These are phyloP conservation scores for Cnemophilus loriae DNA, from an alignment of 2,113 vertebrate genomes.

Conservation along the genomic window DNA sequence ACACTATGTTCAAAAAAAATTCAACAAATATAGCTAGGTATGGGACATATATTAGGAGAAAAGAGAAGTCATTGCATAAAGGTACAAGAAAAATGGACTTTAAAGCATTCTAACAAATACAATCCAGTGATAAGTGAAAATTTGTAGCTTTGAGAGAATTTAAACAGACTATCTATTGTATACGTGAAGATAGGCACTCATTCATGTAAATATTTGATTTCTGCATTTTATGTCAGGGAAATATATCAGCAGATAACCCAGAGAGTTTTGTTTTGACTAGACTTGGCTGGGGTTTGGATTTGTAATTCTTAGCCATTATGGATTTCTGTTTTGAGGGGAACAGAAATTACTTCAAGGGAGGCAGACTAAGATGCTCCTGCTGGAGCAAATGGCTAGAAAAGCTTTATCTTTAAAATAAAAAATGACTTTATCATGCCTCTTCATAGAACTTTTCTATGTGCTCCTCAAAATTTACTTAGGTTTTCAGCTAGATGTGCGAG, in stretches of 20 bases:
- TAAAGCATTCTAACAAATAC: neutral
- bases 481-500: neutral
- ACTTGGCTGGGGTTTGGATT: neutral
- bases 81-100: neutral
- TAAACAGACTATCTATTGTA: neutral
- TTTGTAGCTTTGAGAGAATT: neutral
- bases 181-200: neutral
- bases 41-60: neutral
- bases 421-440: neutral
- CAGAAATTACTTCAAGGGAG: neutral
- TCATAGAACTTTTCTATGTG: neutral
- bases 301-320: neutral
- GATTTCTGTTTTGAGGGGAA: neutral
- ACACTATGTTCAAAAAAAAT: neutral
- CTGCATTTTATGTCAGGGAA: neutral
- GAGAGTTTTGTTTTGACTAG: neutral
- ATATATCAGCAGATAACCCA: neutral
- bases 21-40: neutral
- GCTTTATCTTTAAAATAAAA: neutral
- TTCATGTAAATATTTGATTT: neutral
- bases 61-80: neutral
- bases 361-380: neutral
- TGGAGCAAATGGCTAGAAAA: neutral
- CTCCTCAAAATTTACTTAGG: neutral
- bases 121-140: neutral